Base-by-base conservation (phyloP, 2,888 invertebrate genomes). In the Dasypolia templi region DNA sequence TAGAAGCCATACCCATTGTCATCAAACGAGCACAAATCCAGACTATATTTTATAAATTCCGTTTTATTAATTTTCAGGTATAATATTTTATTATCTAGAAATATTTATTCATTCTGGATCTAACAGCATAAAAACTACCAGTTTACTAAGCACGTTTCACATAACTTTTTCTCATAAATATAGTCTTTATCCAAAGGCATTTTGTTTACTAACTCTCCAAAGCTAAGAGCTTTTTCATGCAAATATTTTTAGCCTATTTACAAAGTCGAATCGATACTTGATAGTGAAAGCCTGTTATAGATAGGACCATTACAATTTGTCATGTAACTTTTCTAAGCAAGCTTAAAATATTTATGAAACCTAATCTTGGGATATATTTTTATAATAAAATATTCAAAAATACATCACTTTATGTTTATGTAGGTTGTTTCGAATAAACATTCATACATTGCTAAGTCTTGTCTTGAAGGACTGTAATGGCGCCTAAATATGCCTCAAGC, bases 161-260 rank as follows among this genome's bases (percentile, higher is more conserved):
- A 72, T 82, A 88, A 89, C 78, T 86, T 88, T 82, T 67, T 56
- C 82, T 81, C 83, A 82, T 85, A 87, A 88, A 87, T 86, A 86
- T 85, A 67, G 79, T 75, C 80, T 86, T 84, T 79, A 86, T 87
- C 86, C 77, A 80, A 85, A 89, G 82, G 73, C 84, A 86, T 87
- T 86, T 89, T 89, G 86, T 90, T 89, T 85, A 83, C 86, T 86
- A 89, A 89, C 86, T 90, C 83, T 75, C 73, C 78, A 81, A 77
- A 86, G 88, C 85, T 89, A 86, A 90, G 86, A 90, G 88, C 89
- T 90, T 90, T 89, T 90, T 87, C 87, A 89, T 90, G 89, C 90
- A 87, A 90, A 90, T 90, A 88, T 89, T 86, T 87, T 89, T 85
- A 88, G 88, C 86, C 86, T 86, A 89, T 89, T 89, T 89, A 85